phyloP scores from a whole-genome alignment of 2,113 vertebrate genomes.

The Istiophorus platypterus region DNA sequence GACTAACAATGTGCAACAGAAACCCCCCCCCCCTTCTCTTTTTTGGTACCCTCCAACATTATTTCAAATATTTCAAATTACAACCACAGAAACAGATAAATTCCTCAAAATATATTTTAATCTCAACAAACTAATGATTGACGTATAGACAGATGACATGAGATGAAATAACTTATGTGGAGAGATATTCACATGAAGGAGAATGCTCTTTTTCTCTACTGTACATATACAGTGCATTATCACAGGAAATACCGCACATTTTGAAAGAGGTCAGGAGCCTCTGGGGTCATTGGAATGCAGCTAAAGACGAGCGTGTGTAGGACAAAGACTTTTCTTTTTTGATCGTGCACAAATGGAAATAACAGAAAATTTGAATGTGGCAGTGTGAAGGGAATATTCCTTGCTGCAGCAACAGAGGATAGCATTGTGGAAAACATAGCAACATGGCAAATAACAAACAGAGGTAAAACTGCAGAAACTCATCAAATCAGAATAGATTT shows the following conservation, averaged over 20 bases:
- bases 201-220: constrained; percentile 10
- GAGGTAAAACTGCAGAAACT: too few relatives aligned
- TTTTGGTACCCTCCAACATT: background rate
- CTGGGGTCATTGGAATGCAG: background rate
- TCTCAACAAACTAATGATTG: background rate
- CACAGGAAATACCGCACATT: constrained; percentile 53
- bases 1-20: constrained; percentile 29
- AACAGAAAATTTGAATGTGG: background rate
- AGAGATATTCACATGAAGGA: background rate
- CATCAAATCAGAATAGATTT: too few relatives aligned
- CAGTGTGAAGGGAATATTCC: background rate
- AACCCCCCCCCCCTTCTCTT: background rate
- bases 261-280: constrained; percentile 25
- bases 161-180: background rate
- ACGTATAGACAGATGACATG: background rate
- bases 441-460: background rate
- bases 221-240: constrained; percentile 21
- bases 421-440: background rate
- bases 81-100: constrained; percentile 6
- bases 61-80: constrained; percentile 27
- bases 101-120: background rate
- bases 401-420: background rate
- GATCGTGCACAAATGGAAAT: background rate
- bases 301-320: background rate
- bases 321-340: constrained; percentile 10